Percentiles rank a stretch among this genome's conserved stretches.
phyloP scores from a whole-genome alignment of 2,888 invertebrate genomes.

The Bedellia somnulentella region DNA sequence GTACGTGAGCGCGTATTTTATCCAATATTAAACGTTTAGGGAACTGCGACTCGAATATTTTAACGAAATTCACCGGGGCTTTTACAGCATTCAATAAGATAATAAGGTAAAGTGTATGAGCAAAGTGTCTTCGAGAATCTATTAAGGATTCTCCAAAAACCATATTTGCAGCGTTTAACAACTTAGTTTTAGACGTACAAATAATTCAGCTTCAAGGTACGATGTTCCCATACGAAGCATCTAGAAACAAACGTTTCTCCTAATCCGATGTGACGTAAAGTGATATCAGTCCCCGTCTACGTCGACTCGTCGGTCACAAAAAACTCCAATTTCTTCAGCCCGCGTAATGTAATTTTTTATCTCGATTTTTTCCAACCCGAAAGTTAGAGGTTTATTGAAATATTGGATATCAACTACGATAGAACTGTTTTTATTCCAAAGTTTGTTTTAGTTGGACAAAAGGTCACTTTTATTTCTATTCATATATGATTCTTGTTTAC shows the following conservation, averaged over 20 bases:
- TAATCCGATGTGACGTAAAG: conserved; percentile 11
- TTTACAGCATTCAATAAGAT: conserved; percentile 48
- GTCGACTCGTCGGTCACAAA: conserved; percentile 21
- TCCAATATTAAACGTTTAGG: conserved; percentile 58
- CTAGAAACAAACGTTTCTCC: conserved; percentile 7
- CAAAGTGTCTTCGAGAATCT: conserved; percentile 1
- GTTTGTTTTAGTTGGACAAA: no score
- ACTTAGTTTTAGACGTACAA: neutral
- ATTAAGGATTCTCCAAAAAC: neutral
- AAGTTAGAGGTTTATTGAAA: conserved; percentile 52
- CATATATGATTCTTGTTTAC: no score
- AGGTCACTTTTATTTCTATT: no score
- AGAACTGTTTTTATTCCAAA: conserved; percentile 47
- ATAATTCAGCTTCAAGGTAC: neutral
- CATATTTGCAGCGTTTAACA: neutral
- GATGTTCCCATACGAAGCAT: no score
- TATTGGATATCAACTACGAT: conserved; percentile 55
- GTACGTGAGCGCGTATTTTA: conserved; percentile 52
- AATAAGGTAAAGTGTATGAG: conserved; percentile 22
- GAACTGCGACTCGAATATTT: conserved; percentile 46
- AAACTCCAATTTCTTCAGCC: conserved; percentile 38
- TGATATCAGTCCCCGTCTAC: conserved; percentile 13
- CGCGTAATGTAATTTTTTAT: conserved; percentile 52
- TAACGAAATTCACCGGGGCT: conserved; percentile 41
- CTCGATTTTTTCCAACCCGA: conserved; percentile 44